Base-by-base conservation (phyloP, 2,888 invertebrate species). In the Choristoneura rosaceana region DNA sequence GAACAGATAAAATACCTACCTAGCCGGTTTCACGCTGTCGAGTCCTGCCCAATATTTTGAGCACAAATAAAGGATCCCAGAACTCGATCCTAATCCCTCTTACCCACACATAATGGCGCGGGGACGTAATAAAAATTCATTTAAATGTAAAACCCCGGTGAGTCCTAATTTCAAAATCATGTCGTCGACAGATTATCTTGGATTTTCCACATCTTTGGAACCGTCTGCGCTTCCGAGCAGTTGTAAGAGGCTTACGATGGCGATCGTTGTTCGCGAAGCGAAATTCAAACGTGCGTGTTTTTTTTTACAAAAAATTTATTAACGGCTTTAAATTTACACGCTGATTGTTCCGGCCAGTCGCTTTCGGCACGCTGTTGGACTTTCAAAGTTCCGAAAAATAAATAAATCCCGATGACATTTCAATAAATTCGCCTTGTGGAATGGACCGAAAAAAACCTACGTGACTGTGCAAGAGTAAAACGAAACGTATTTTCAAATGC, bases 131-230 rank as follows among this genome's bases (percentile, higher is more conserved):
- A 69, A 73, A 64, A 70, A 83, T 78, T 83, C 82, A 86, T 87
- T 87, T 85, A 81, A 82, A 86, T 86, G 85, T 86, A 86, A 87
- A 89, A 89, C 85, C 81, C 82, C 79, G 75, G 75, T 75, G 76
- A 79, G 76, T 74, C 83, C 87, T 91, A 91, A 91, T 90, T 91
- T 88, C 81, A 81, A 80, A 90, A 89, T 84, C 90, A 84, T 90
- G 91, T 90, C 86, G 83, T 81, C 82, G 81, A 78, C 82, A 89
- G 91, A 91, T 92, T 90, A 92, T 89, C 89, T 84, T 80, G 88
- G 89, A 87, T 90, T 90, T 87, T 82, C 85, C 81, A 86, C 86
- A 88, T 84, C 85, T 88, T 89, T 84, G 81, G 82, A 78, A 74
- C 78, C 78, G 76, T 71, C 68, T 69, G 68, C 78, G 78, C 75